These are phyloP conservation scores for Diphyllodes magnificus DNA, from an alignment of 2,113 vertebrate genomes.

Conservation along the genomic window DNA sequence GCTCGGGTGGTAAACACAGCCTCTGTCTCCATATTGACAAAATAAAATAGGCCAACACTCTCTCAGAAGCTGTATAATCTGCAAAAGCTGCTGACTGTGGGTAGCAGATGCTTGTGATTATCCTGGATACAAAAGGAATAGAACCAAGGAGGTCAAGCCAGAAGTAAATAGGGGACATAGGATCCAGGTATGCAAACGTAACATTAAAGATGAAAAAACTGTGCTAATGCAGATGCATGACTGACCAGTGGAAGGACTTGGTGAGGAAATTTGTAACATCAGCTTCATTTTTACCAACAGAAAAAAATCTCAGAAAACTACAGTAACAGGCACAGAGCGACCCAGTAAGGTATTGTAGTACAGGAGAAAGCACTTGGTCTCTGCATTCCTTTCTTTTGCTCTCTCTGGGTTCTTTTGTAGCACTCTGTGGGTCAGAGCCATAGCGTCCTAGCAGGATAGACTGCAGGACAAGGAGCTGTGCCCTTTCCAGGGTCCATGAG, in stretches of 20 bases:
- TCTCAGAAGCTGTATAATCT: constrained; percentile 10
- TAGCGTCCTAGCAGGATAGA: background rate
- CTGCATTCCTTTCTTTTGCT: background rate
- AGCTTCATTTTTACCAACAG: background rate
- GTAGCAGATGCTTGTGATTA: background rate
- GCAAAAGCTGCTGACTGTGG: background rate
- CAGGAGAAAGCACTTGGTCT: background rate
- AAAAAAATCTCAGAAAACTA: background rate
- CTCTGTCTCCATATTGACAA: background rate
- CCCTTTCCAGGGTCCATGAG: background rate
- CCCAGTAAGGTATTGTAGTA: background rate
- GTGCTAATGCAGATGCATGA: background rate
- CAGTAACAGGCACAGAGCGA: background rate
- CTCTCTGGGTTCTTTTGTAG: background rate
- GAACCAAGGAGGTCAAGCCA: background rate
- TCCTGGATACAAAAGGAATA: background rate
- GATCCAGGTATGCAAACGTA: background rate
- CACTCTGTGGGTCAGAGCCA: background rate
- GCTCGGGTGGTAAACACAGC: background rate
- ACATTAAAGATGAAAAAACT: background rate
- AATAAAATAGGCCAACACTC: constrained; percentile 2
- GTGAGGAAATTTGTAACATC: background rate
- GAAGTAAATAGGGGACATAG: background rate
- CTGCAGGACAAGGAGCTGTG: background rate
- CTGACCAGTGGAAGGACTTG: background rate